Evolutionary conservation across 1,140 invertebrate species (phyloP), one percentile per base, ranked within the genome.

Genomic region (Paralvinella palmiformis): DNA sequence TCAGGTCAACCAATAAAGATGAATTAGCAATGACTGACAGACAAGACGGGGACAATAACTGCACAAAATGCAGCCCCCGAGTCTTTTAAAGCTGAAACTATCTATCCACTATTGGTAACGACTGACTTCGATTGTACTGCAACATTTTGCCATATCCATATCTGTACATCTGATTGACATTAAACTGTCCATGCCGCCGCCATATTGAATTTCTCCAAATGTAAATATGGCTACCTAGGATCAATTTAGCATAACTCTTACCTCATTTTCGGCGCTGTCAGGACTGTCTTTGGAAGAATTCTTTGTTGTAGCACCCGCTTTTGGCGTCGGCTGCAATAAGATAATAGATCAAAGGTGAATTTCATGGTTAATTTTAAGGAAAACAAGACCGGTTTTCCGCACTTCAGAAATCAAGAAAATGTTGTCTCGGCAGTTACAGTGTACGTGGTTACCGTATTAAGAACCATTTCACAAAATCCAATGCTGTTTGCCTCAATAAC

Each of bases 221-320:
- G 22, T 31, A 36, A n/a, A 10, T 13, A 1, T 57, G 24, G 33
- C 20, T 27, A 13, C 33, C 41, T 50, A 70, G 44, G 33, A 33
- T n/a, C 36, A 62, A 68, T 32, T 45, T 31, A 59, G 36, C 65
- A 53, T 20, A 20, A 56, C 63, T 65, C 68, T 22, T 57, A 77
- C 75, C 76, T 78, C 84, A 77, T 83, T 82, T 69, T 84, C 82
- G 57, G 72, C 79, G 69, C 79, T 76, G 62, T 78, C 75, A 27
- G 70, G 62, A 45, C 65, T 72, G 66, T 84, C 83, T 67, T 75
- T 79, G 41, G 78, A 80, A 69, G 79, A 75, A 74, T 74, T 79
- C 80, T 76, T 84, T 75, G 70, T 73, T 69, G 72, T 80, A 77
- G 71, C 79, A 74, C 75, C 74, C 50, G 75, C 75, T 73, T 84